These are phyloP conservation scores for Mythimna loreyi DNA, from an alignment of 2,888 invertebrate species.

Conservation along the genomic window DNA sequence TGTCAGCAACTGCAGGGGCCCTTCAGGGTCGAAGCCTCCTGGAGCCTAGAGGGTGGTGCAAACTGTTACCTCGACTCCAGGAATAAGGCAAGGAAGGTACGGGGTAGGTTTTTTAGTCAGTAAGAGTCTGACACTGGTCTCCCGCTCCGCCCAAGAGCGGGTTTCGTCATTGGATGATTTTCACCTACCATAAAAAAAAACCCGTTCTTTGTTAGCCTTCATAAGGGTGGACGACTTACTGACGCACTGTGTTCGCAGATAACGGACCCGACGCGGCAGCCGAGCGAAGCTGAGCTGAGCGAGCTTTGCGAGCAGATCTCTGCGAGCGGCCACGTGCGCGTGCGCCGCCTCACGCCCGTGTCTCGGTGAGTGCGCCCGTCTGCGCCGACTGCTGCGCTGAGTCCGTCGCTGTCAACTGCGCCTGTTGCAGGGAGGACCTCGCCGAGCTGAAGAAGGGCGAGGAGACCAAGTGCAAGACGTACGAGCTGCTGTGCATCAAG, in stretches of 20 bases:
- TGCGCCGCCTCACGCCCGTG: slow-evolving; percentile 70
- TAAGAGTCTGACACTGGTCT: no score
- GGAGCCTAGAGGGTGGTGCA: no score
- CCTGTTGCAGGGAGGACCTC: slow-evolving; percentile 91
- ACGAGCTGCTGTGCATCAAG: slow-evolving; percentile 94
- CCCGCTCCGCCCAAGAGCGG: no score
- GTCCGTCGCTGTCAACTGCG: neutral
- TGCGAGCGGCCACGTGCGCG: slow-evolving; percentile 71
- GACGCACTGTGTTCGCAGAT: slow-evolving; percentile 80
- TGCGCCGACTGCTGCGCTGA: neutral
- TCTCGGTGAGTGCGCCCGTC: slow-evolving; percentile 69
- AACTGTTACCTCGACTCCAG: no score
- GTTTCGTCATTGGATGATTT: no score
- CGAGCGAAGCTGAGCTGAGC: slow-evolving; percentile 70
- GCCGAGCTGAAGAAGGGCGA: slow-evolving; percentile 95
- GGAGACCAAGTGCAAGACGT: slow-evolving; percentile 96
- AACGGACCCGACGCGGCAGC: slow-evolving; percentile 77
- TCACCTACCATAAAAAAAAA: no score
- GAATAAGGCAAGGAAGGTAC: no score
- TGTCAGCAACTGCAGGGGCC: no score
- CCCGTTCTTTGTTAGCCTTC: no score
- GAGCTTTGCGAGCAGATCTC: slow-evolving; percentile 74
- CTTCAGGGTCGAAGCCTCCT: no score
- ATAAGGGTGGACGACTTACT: no score
- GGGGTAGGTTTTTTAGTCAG: no score